Evolutionary conservation across 2,113 vertebrate species (phyloP).

Genomic region (Amazona vittata): DNA sequence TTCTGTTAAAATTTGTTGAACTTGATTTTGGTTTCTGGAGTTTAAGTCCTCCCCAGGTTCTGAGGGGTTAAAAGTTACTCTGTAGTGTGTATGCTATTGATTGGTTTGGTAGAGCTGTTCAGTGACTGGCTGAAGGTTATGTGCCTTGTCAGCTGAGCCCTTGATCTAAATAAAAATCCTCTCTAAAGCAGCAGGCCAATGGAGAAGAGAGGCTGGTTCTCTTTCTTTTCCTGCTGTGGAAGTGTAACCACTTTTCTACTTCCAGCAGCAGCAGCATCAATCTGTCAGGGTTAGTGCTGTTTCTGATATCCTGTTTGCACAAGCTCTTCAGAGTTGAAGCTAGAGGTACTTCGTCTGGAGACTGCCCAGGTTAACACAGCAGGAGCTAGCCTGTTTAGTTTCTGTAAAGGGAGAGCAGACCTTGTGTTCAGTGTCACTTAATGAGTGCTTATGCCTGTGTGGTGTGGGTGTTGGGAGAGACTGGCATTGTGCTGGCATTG

Average conservation of each 20-base stretch:
- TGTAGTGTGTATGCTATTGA: conserved; percentile 50
- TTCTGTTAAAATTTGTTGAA: neutral
- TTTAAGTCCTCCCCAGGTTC: neutral
- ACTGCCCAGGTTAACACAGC: neutral
- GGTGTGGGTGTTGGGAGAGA: neutral
- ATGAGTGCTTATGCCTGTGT: neutral
- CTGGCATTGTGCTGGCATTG: neutral
- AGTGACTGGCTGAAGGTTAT: conserved; percentile 56
- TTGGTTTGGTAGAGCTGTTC: conserved; percentile 20
- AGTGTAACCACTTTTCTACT: conserved; percentile 22
- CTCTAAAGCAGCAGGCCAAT: conserved; percentile 44
- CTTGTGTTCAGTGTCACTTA: neutral
- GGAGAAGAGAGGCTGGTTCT: conserved; percentile 53
- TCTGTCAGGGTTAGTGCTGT: conserved; percentile 49
- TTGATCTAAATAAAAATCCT: conserved; percentile 62
- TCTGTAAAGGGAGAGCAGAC: neutral
- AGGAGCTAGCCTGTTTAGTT: neutral
- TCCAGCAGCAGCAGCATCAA: neutral
- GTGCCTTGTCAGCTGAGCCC: conserved; percentile 51
- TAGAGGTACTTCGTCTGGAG: neutral
- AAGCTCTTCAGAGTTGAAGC: neutral
- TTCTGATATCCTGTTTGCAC: neutral
- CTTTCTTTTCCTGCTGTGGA: conserved; percentile 49
- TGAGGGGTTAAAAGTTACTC: conserved; percentile 63
- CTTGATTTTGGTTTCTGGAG: neutral